Evolutionary conservation across 2,113 vertebrate species (phyloP), one percentile per base, ranked within the genome.

Genomic region (Terrapene triunguis): DNA sequence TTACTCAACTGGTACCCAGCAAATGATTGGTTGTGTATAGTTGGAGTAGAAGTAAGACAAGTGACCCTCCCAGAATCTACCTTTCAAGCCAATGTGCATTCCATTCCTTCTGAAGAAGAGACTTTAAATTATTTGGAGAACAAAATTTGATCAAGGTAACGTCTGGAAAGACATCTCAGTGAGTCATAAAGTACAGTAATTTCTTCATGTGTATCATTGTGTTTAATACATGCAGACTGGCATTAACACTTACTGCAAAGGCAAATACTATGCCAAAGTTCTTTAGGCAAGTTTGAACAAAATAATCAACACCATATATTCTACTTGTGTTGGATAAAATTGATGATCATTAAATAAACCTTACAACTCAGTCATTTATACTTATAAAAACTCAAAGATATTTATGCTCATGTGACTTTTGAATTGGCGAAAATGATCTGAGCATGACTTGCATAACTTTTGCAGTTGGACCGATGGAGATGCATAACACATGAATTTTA

Each of bases 111-210:
- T n/a, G 22, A 69, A 76, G 55, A 62, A 54, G 57, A 90, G 8
- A 54, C 35, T 53, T 38, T 32, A 72, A 95, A 97, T 92, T 93
- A 89, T 91, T 81, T 85, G 93, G 57, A 22, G 53, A 88, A 38
- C 82, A 2, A 3, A 92, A 80, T 88, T 82, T 90, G 96, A 90
- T 82, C 89, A 32, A n/a, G 94, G 82, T 91, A 5, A 92, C 95
- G 96, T 97, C 95, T 97, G 92, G 7, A 59, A 97, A 97, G 96
- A 96, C 96, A 97, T 93, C 80, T 86, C 10, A 2, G 55, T 97
- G 97, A 97, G 72, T 97, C 97, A 97, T 92, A 95, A 90, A 94
- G 89, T 93, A 22, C 50, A 92, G 84, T 47, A 87, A 92, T 82
- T 92, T 95, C 87, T 94, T 97, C 80, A 74, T 93, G 93, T 94